These are phyloP conservation scores for Tiliacea aurago DNA, from an alignment of 2,888 invertebrate genomes.

Conservation along the genomic window DNA sequence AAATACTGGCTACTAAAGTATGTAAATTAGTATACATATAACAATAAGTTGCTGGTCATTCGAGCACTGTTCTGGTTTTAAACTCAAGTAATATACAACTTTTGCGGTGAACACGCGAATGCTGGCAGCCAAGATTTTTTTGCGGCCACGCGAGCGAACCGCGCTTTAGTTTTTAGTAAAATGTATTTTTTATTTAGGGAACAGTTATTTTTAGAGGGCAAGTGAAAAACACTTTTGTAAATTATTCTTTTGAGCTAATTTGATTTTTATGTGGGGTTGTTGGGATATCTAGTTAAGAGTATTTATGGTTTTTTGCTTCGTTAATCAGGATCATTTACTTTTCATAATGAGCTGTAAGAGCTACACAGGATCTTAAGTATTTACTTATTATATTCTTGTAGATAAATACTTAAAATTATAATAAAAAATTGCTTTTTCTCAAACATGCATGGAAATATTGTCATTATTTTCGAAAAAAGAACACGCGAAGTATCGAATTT, in stretches of 20 bases:
- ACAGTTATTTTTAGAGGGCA: neutral
- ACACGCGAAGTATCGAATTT: too few relatives aligned
- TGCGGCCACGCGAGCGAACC: constrained; percentile 35
- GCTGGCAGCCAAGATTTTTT: constrained; percentile 36
- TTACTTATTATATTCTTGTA: too few relatives aligned
- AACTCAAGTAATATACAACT: constrained; percentile 50
- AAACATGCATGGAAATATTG: too few relatives aligned
- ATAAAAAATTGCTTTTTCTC: too few relatives aligned
- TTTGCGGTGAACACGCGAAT: constrained; percentile 56
- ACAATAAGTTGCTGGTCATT: constrained; percentile 21
- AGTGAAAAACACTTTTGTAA: neutral
- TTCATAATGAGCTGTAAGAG: neutral
- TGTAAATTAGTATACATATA: constrained; percentile 6
- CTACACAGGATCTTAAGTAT: too few relatives aligned
- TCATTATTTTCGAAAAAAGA: too few relatives aligned
- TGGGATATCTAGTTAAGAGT: neutral
- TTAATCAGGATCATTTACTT: neutral
- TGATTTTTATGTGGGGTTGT: neutral
- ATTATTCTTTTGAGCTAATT: neutral
- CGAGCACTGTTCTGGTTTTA: constrained; percentile 3
- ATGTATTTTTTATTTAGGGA: constrained; percentile 1
- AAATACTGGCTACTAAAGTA: constrained; percentile 7
- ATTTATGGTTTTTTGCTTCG: neutral
- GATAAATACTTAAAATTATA: too few relatives aligned
- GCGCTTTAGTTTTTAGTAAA: constrained; percentile 18